A percentile compares a stretch with the other conserved stretches of the same genome.
Evolutionary conservation across 1,140 invertebrate species (phyloP).

Genomic region (Bombus sylvicola): DNA sequence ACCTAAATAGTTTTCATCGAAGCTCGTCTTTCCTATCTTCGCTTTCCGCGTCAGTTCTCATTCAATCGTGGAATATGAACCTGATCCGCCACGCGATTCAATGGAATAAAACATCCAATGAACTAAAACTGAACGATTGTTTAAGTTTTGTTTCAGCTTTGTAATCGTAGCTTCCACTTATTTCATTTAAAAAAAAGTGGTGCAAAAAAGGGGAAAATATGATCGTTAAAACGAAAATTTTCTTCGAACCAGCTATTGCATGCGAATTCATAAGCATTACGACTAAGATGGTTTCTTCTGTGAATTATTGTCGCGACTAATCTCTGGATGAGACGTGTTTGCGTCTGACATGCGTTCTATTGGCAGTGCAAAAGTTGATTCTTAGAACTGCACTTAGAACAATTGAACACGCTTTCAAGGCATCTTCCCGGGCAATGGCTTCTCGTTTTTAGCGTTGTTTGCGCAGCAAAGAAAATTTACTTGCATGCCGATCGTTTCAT

Average conservation of each 20-base stretch:
- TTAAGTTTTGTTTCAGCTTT: neutral
- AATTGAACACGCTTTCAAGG: neutral
- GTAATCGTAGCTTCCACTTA: neutral
- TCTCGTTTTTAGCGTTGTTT: neutral
- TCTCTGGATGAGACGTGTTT: neutral
- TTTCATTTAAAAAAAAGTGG: neutral
- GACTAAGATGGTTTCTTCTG: neutral
- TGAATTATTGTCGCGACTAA: neutral
- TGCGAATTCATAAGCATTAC: neutral
- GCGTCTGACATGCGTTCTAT: neutral
- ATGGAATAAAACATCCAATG: conserved; percentile 2
- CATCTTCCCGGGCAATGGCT: neutral
- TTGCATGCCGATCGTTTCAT: neutral
- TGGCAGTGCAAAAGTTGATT: neutral
- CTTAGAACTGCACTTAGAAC: neutral
- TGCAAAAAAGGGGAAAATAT: neutral
- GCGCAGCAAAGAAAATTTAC: neutral
- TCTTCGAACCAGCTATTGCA: neutral
- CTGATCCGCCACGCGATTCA: neutral
- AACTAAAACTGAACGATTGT: neutral
- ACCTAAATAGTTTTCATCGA: conserved; percentile 54
- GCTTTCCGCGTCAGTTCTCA: conserved; percentile 53
- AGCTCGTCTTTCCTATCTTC: conserved; percentile 49
- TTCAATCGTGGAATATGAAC: conserved; percentile 25
- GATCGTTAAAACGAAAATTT: neutral